phyloP scores from a whole-genome alignment of 2,888 invertebrate species.

The Sericinus montela region DNA sequence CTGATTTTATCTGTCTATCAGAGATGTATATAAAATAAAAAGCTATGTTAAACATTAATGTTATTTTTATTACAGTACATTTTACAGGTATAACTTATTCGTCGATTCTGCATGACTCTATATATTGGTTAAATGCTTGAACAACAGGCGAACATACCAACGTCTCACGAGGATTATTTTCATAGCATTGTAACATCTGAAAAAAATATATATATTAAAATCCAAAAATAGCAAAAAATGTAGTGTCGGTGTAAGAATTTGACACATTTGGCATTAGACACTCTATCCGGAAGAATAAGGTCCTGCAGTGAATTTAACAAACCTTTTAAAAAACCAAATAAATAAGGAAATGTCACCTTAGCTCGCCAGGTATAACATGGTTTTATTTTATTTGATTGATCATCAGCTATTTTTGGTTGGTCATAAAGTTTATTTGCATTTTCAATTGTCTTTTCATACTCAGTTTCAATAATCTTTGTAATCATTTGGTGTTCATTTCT shows the following conservation, averaged over 20 bases:
- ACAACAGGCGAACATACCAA: constrained; percentile 58
- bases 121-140: constrained; percentile 61
- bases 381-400: constrained; percentile 53
- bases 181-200: constrained; percentile 66
- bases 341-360: no score
- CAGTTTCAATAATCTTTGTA: constrained; percentile 60
- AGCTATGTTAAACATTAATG: no score
- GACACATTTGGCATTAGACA: no score
- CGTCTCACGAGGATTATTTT: constrained; percentile 62
- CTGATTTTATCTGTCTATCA: no score
- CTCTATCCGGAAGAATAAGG: no score
- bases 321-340: no score
- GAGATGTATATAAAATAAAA: no score
- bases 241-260: no score
- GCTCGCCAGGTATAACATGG: constrained; percentile 59
- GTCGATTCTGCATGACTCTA: constrained; percentile 48
- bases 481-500: constrained; percentile 64
- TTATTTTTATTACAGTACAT: neutral
- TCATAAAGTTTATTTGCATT: constrained; percentile 43
- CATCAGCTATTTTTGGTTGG: constrained; percentile 40
- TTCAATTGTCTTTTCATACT: constrained; percentile 61
- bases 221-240: neutral
- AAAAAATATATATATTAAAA: constrained; percentile 23
- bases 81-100: constrained; percentile 28
- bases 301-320: no score